phyloP scores from a whole-genome alignment of 2,888 invertebrate species.

The Oscheius sp. region DNA sequence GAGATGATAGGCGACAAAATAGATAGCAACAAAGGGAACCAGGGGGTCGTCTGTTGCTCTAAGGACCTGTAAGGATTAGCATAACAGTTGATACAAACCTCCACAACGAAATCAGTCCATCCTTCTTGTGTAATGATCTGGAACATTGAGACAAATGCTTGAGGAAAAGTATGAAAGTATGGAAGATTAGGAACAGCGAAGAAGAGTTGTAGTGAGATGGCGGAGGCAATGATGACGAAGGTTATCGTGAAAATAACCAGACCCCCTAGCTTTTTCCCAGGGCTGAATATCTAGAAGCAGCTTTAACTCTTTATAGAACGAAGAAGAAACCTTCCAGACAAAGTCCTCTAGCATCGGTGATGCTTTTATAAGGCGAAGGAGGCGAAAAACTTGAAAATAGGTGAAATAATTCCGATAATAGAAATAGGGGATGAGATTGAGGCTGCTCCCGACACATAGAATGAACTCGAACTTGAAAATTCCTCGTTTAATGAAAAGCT shows the following conservation, averaged over 20 bases:
- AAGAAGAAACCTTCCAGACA: slow-evolving; percentile 74
- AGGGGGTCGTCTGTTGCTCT: slow-evolving; percentile 61
- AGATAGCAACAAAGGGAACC: slow-evolving; percentile 83
- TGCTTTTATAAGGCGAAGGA: slow-evolving; percentile 94
- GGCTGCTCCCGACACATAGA: slow-evolving; percentile 86
- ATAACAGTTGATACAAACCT: too few relatives aligned
- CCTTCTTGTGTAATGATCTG: slow-evolving; percentile 99
- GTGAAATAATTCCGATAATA: slow-evolving; percentile 92
- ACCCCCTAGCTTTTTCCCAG: slow-evolving; percentile 94
- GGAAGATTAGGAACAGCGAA: slow-evolving; percentile 92
- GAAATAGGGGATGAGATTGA: slow-evolving; percentile 86
- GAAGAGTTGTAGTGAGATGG: slow-evolving; percentile 98
- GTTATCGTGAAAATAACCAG: slow-evolving; percentile 99
- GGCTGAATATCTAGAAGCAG: slow-evolving; percentile 77
- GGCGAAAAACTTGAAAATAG: slow-evolving; percentile 78
- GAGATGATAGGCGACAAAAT: slow-evolving; percentile 97
- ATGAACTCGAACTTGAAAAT: slow-evolving; percentile 83
- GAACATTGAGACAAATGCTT: slow-evolving; percentile 99
- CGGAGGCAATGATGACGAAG: slow-evolving; percentile 94
- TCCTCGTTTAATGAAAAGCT: slow-evolving; percentile 47
- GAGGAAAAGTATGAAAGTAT: slow-evolving; percentile 97
- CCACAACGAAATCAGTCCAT: slow-evolving; percentile 99
- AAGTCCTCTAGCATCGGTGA: slow-evolving; percentile 98
- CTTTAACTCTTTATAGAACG: not conserved
- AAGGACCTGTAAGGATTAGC: too few relatives aligned